Base-by-base conservation (phyloP, 1,140 invertebrate species). In the Olivierus martensii region DNA sequence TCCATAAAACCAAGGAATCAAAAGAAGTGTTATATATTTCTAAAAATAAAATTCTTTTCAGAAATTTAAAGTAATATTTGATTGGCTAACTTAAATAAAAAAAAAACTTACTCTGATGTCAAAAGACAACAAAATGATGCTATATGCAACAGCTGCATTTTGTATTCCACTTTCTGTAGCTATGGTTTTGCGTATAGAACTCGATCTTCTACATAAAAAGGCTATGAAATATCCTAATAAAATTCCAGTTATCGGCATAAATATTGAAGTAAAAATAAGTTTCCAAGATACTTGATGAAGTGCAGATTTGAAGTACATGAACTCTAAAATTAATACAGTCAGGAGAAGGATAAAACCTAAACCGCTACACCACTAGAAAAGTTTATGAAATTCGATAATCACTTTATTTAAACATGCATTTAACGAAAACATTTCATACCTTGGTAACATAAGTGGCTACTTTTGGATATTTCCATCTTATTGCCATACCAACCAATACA, bases 81-180 rank as follows among this genome's bases (percentile, higher is more conserved):
- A n/a, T n/a, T n/a, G n/a, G n/a, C n/a, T n/a, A n/a, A n/a, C n/a
- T n/a, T n/a, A n/a, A n/a, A n/a, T n/a, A n/a, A n/a, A n/a, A n/a
- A n/a, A n/a, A n/a, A n/a, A n/a, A n/a, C n/a, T n/a, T 56, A 62
- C 61, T 17, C 58, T 35, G 34, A 61, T 57, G 35, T 53, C 52
- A 55, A 65, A 66, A 0, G 64, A 66, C 0, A 66, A 43, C 3
- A 61, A 55, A 43, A 62, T 59, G 10, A 66, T 59, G 10, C 62
- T 61, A 0, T 65, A 36, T 3, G 65, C 64, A 10, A 61, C 62
- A 18, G 64, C 65, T 37, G 72, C 64, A 59, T 72, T 72, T 44
- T 72, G 71, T 22, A 72, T 66, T n/a, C 71, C 71, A 0, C 66
- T 66, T 59, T 72, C 71, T 22, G 72, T 66, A 12, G 67, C 66